A percentile compares a stretch with the other conserved stretches of the same genome.
phyloP scores from a whole-genome alignment of 2,797 vertebrate genomes.

The Pempheris klunzingeri region DNA sequence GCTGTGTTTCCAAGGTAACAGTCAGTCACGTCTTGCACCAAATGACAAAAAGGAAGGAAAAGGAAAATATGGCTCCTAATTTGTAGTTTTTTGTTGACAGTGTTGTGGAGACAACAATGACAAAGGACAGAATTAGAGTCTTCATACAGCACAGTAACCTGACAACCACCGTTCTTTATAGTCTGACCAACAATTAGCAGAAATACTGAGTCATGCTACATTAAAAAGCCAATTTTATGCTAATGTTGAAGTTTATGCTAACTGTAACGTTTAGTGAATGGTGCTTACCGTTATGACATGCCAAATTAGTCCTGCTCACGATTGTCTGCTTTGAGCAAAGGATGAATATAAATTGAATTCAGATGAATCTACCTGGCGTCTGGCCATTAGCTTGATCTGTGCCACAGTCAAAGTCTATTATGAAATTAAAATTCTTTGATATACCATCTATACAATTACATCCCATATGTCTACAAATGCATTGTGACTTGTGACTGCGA shows the following conservation, averaged over 20 bases:
- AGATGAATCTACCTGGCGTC: neutral
- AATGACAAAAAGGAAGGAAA: no score
- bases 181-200: neutral
- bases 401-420: neutral
- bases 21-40: no score
- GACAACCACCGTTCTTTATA: neutral
- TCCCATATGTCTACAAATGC: no score
- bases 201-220: no score
- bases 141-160: neutral
- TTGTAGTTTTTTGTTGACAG: conserved; percentile 1
- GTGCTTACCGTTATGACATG: neutral
- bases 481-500: neutral
- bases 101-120: neutral
- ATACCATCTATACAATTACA: neutral
- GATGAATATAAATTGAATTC: neutral
- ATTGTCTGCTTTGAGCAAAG: neutral
- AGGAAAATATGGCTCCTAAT: neutral
- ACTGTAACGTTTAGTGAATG: neutral
- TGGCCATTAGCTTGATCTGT: neutral
- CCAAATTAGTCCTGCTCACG: neutral
- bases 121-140: neutral
- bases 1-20: no score
- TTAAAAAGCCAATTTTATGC: neutral
- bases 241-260: conserved; percentile 4
- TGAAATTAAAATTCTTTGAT: neutral